A percentile compares a stretch with the other conserved stretches of the same genome.
phyloP scores from a whole-genome alignment of 2,888 invertebrate species.

The Leptopilina myrica region DNA sequence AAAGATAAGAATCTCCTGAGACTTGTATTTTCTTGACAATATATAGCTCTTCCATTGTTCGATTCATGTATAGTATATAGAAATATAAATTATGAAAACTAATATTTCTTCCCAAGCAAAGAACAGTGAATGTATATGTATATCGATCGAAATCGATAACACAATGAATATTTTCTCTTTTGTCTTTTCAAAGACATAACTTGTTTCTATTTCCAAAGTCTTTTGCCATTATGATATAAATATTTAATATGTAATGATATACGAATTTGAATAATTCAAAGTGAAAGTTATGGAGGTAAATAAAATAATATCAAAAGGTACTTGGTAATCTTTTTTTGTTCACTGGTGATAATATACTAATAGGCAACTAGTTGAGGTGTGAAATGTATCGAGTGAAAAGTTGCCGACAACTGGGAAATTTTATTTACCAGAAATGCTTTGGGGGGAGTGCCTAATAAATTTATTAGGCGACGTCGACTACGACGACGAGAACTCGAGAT shows the following conservation, averaged over 20 bases:
- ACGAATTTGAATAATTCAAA: too few species aligned
- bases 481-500: slow-evolving; percentile 35
- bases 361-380: not conserved
- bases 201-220: not conserved
- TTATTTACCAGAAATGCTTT: slow-evolving; percentile 19
- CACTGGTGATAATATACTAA: not conserved
- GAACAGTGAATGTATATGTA: not conserved
- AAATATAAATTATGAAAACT: slow-evolving; percentile 39
- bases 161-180: slow-evolving; percentile 27
- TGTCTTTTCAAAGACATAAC: slow-evolving; percentile 7
- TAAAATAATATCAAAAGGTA: too few species aligned
- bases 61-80: not conserved
- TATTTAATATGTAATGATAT: not conserved
- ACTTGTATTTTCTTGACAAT: not conserved
- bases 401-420: not conserved
- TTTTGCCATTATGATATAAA: not conserved
- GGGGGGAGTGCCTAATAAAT: slow-evolving; percentile 38
- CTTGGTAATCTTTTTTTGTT: too few species aligned
- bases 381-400: slow-evolving; percentile 4
- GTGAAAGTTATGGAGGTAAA: too few species aligned
- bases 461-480: slow-evolving; percentile 46
- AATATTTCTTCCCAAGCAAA: slow-evolving; percentile 18
- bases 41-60: slow-evolving; percentile 16
- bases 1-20: slow-evolving; percentile 15
- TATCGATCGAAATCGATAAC: slow-evolving; percentile 31